Base-by-base conservation (phyloP, 2,888 invertebrate species). In the Mesodorylaimus sp. region DNA sequence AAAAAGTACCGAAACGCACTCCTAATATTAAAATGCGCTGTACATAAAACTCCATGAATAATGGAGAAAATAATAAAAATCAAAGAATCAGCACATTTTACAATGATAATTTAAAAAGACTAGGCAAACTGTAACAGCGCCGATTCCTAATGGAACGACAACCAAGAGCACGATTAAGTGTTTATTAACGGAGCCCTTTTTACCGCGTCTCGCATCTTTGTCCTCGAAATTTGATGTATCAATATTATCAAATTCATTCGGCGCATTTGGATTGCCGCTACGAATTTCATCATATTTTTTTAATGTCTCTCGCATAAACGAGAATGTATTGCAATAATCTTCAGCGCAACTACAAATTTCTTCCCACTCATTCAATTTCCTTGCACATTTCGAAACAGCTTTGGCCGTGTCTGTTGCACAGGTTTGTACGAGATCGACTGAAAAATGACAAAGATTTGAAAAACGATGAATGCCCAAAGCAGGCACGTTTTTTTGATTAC, bases 71-170 rank as follows among this genome's bases (percentile, higher is more conserved):
- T n/a, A n/a, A n/a, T n/a, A n/a, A n/a, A n/a, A n/a, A n/a, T n/a
- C n/a, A n/a, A n/a, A n/a, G n/a, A n/a, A n/a, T n/a, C n/a, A 64
- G 50, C 58, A 59, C 62, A 63, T 61, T 53, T 63, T 63, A 48
- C 63, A 63, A 50, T 64, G 63, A 52, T 63, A 63, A 51, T 63
- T 63, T 28, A 63, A 51, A 49, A 63, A 64, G 25, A 65, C 59
- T 32, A 63, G 58, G 49, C 59, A 60, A n/a, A 64, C 62, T 16
- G 61, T 60, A 39, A 58, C 52, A n/a, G 59, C 61, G 27, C 64
- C 63, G 19, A 63, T 62, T 16, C 56, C 56, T 23, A 64, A 53
- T 25, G 64, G 64, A 41, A 63, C 57, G 51, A 63, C 60, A 29
- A 63, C 61, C 37, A 63, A 54, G 23, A 60, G 58, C 26, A 63